Conservation (phyloP, 2,797 vertebrate genomes). For the Ambastaia sidthimunki region DNA sequence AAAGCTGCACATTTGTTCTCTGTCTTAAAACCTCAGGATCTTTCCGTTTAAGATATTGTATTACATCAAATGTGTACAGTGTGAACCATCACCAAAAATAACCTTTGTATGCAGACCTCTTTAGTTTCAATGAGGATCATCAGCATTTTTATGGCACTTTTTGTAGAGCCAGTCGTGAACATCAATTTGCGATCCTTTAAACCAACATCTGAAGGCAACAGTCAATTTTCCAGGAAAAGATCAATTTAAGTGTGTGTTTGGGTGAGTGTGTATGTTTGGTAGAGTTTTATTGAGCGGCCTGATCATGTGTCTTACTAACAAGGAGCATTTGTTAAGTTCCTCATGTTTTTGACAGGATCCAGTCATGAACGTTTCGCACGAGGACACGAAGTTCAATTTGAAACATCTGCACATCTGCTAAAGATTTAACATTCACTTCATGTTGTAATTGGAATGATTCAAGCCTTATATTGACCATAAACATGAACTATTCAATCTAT, state of each 20-base stretch:
- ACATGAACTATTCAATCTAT: constrained; percentile 45
- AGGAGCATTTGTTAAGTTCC: not conserved
- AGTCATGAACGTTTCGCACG: not conserved
- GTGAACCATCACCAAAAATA: constrained; percentile 18
- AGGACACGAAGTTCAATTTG: not conserved
- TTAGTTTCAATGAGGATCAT: not conserved
- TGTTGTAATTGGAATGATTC: constrained; percentile 47
- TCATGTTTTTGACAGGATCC: constrained; percentile 4
- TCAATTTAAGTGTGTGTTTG: constrained; percentile 5
- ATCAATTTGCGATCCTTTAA: constrained; percentile 33
- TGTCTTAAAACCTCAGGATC: too few species aligned
- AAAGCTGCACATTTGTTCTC: too few species aligned
- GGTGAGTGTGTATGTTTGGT: not conserved
- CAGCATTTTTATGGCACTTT: constrained; percentile 1
- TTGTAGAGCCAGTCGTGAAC: not conserved
- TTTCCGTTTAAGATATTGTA: too few species aligned
- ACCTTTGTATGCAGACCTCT: constrained; percentile 12
- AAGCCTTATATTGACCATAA: constrained; percentile 35
- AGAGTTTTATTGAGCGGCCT: constrained; percentile 8
- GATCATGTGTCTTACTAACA: not conserved
- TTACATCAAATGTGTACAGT: too few species aligned
- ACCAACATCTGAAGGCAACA: not conserved
- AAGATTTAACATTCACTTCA: constrained; percentile 33
- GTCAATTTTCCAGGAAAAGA: constrained; percentile 15
- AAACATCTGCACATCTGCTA: constrained; percentile 4